These are phyloP conservation scores for Anoplopoma fimbria DNA, from an alignment of 2,113 vertebrate genomes.

Conservation along the genomic window DNA sequence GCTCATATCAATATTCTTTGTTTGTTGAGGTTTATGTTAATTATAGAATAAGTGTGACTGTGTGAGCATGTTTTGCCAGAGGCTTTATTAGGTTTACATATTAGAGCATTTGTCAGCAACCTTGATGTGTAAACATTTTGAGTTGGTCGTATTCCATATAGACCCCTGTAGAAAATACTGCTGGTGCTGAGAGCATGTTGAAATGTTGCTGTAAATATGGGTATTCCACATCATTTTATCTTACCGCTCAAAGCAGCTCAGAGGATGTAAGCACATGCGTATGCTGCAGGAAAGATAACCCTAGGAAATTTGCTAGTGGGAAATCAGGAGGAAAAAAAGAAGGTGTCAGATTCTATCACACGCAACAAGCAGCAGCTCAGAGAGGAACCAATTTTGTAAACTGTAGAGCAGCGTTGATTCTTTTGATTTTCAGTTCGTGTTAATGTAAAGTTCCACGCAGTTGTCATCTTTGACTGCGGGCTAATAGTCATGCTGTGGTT, in stretches of 20 bases:
- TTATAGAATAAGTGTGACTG: not conserved
- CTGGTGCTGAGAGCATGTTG: not conserved
- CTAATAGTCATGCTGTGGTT: not conserved
- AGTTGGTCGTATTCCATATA: not conserved
- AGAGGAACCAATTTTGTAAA: conserved; percentile 28
- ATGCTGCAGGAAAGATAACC: conserved; percentile 4
- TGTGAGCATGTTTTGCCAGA: conserved; percentile 8
- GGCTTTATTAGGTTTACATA: not conserved
- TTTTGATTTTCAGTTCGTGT: conserved; percentile 7
- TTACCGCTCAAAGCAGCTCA: not conserved
- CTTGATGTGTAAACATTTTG: conserved; percentile 19
- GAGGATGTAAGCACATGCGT: not conserved
- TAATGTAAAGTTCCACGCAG: conserved; percentile 8
- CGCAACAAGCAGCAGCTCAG: not conserved
- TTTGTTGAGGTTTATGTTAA: conserved; percentile 13
- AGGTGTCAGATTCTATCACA: conserved; percentile 32
- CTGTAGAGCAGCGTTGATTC: conserved; percentile 26
- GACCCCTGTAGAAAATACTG: not conserved
- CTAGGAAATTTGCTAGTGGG: not conserved
- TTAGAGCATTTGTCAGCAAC: conserved; percentile 20
- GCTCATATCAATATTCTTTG: not conserved
- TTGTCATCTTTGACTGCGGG: conserved; percentile 6
- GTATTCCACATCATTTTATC: conserved; percentile 1
- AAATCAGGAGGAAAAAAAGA: not conserved
- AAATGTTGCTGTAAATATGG: conserved; percentile 6